Conservation (phyloP, 1,140 invertebrate genomes). For the Limonius californicus region DNA sequence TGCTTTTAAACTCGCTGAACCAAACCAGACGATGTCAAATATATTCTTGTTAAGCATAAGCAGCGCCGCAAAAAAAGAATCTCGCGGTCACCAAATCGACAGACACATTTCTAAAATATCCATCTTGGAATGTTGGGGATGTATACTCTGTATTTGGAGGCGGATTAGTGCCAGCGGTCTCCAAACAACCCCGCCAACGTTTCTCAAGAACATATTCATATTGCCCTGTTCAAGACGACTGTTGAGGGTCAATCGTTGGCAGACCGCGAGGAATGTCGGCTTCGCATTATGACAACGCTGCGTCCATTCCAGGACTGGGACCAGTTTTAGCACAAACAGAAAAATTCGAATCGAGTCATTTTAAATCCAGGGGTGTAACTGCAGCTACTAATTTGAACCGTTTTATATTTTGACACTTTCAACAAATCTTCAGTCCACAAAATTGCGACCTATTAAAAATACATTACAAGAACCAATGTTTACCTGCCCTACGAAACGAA, state of each 20-base stretch:
- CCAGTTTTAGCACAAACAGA: conserved; percentile 13
- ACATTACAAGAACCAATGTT: conserved; percentile 11
- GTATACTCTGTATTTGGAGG: conserved; percentile 3
- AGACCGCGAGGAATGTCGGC: conserved; percentile 11
- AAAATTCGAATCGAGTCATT: conserved; percentile 3
- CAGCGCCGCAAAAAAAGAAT: too few species aligned
- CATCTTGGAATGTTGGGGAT: neutral
- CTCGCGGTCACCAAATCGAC: neutral
- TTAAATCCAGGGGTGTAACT: conserved; percentile 5
- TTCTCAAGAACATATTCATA: neutral
- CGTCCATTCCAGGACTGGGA: conserved; percentile 1
- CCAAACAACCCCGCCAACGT: neutral
- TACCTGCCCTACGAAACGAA: conserved; percentile 7
- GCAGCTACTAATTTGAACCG: conserved; percentile 4
- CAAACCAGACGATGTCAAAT: too few species aligned
- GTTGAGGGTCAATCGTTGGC: conserved; percentile 4
- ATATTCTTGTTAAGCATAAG: too few species aligned
- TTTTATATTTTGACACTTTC: conserved; percentile 1
- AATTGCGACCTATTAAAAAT: conserved; percentile 5
- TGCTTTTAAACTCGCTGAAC: too few species aligned
- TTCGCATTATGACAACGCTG: conserved; percentile 10
- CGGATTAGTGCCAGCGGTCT: neutral
- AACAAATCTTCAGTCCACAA: conserved; percentile 3
- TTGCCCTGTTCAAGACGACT: neutral
- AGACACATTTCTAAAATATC: conserved; percentile 7